Evolutionary conservation across 2,113 vertebrate genomes (phyloP).

Genomic region (Aegithalos caudatus): DNA sequence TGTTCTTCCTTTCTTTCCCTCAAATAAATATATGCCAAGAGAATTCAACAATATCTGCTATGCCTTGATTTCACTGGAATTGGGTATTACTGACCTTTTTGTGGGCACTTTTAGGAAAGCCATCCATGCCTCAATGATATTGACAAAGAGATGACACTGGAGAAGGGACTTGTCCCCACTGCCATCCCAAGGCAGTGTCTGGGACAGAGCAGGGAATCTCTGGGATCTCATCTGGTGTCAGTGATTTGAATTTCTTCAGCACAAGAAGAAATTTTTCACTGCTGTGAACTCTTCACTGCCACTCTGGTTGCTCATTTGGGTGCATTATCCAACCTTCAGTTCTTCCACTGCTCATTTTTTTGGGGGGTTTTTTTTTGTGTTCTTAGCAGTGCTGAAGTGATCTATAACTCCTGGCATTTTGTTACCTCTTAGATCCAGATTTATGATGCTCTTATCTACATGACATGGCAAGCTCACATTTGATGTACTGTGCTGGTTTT

Average conservation of each 20-base stretch:
- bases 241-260: neutral
- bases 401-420: neutral
- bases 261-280: neutral
- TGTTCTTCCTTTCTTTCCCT: neutral
- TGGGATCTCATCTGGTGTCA: neutral
- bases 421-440: neutral
- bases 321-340: neutral
- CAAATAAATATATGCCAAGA: neutral
- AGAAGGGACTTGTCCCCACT: neutral
- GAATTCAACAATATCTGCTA: neutral
- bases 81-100: neutral
- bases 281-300: neutral
- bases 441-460: neutral
- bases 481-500: neutral
- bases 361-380: neutral
- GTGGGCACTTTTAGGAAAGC: neutral
- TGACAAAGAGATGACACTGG: neutral
- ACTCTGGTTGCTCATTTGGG: neutral
- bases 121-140: rapidly evolving
- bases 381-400: neutral
- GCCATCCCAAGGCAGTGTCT: neutral
- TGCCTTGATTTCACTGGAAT: neutral
- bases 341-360: neutral
- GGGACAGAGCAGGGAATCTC: neutral
- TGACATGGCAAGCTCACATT: neutral